phyloP scores from a whole-genome alignment of 1,140 invertebrate species.

The Zaprionus gabonicus region DNA sequence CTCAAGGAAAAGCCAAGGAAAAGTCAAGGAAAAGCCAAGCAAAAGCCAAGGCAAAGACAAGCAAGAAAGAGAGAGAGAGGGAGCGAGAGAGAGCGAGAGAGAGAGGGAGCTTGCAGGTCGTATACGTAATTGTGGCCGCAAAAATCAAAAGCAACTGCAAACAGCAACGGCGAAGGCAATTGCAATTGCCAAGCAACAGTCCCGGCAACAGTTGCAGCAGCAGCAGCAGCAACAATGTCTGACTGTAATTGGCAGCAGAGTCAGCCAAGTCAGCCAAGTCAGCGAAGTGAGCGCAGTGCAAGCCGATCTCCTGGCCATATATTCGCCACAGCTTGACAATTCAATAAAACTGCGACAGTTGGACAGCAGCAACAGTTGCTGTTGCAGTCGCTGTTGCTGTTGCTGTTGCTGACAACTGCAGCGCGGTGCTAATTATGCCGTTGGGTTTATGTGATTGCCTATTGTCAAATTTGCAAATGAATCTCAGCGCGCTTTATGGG shows the following conservation, averaged over 20 bases:
- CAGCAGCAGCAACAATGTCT: conserved; percentile 30
- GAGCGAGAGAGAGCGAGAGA: neutral
- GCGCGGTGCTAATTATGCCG: conserved; percentile 45
- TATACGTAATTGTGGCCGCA: conserved; percentile 71
- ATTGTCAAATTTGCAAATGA: conserved; percentile 49
- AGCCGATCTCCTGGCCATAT: conserved; percentile 42
- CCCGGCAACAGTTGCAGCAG: conserved; percentile 17
- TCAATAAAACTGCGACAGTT: conserved; percentile 64
- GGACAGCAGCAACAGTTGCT: conserved; percentile 33
- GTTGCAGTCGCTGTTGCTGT: neutral
- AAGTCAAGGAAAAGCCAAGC: conserved; percentile 23
- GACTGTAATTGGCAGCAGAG: conserved; percentile 73
- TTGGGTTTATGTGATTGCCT: conserved; percentile 45
- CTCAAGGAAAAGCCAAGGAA: conserved; percentile 38
- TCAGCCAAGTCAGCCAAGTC: conserved; percentile 51
- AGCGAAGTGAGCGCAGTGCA: conserved; percentile 18
- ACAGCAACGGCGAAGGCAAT: conserved; percentile 52
- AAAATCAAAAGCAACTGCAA: conserved; percentile 43
- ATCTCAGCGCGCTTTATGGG: conserved; percentile 42
- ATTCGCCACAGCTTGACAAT: conserved; percentile 52
- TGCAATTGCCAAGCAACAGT: conserved; percentile 21
- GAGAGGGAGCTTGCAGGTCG: conserved; percentile 55
- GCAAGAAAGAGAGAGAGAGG: neutral
- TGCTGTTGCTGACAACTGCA: conserved; percentile 26
- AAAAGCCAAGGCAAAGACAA: conserved; percentile 14